Conservation (phyloP, 2,113 vertebrate species). For the Cryptoleucopteryx plumbea region DNA sequence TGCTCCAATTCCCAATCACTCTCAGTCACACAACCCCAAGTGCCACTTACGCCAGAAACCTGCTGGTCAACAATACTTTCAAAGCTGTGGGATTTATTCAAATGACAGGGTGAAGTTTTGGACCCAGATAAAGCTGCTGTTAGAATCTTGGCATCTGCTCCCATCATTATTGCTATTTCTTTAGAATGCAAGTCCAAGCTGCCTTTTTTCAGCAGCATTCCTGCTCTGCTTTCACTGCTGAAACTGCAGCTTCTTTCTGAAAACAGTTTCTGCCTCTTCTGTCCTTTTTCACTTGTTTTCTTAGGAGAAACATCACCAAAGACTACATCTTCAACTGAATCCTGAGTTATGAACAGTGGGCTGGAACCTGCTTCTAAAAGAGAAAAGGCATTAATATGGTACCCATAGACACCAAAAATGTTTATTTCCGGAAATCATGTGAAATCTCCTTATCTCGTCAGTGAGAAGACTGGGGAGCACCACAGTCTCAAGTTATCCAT, state of each 20-base stretch:
- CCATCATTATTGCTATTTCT: constrained; percentile 89
- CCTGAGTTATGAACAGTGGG: constrained; percentile 75
- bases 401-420: neutral
- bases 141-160: constrained; percentile 93
- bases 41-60: neutral
- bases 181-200: constrained; percentile 83
- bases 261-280: constrained; percentile 86
- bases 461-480: neutral
- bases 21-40: constrained; percentile 35
- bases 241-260: constrained; percentile 94
- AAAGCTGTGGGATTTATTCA: constrained; percentile 59
- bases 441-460: neutral
- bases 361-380: constrained; percentile 69
- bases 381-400: neutral
- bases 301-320: constrained; percentile 67
- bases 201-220: constrained; percentile 88
- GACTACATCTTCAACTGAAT: constrained; percentile 71
- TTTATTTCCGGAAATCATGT: neutral
- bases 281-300: constrained; percentile 69
- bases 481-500: neutral
- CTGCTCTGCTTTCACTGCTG: constrained; percentile 87
- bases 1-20: constrained; percentile 63
- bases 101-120: constrained; percentile 56
- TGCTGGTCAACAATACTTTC: constrained; percentile 62
- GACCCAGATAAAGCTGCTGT: constrained; percentile 81